Percentiles rank a stretch among this genome's conserved stretches.
These are phyloP conservation scores for Enteromius unitaeniatus DNA, from an alignment of 2,797 vertebrate genomes.

Conservation along the genomic window DNA sequence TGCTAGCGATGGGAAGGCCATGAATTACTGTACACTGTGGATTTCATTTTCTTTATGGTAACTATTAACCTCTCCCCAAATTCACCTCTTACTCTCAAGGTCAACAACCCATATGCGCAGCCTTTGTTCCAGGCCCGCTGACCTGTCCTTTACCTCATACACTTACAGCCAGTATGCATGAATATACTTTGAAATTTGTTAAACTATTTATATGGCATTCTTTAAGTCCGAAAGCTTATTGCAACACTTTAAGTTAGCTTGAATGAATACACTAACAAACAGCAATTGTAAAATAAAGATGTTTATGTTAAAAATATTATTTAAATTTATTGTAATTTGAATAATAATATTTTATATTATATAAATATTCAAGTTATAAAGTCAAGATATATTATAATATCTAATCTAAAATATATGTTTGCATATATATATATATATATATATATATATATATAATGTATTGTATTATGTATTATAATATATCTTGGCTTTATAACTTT, in stretches of 20 bases:
- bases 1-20: slow-evolving; percentile 70
- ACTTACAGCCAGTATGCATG: neutral
- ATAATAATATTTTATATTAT: neutral
- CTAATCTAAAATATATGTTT: too few relatives aligned
- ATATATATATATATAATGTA: too few relatives aligned
- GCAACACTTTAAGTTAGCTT: neutral
- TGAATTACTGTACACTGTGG: slow-evolving; percentile 53
- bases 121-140: slow-evolving; percentile 46
- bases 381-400: too few relatives aligned
- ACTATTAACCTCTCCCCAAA: slow-evolving; percentile 49
- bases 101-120: slow-evolving; percentile 42
- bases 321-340: neutral
- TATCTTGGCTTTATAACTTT: neutral
- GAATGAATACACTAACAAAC: neutral
- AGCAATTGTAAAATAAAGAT: neutral
- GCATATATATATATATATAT: too few relatives aligned
- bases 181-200: neutral
- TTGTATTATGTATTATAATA: neutral
- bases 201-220: neutral
- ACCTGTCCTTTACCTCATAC: slow-evolving; percentile 27
- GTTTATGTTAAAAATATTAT: neutral
- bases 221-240: neutral
- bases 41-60: slow-evolving; percentile 62
- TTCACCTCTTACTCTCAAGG: slow-evolving; percentile 50
- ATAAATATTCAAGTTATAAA: too few relatives aligned